Conservation (phyloP, 2,888 invertebrate species). For the Strigamia transsilvanica region DNA sequence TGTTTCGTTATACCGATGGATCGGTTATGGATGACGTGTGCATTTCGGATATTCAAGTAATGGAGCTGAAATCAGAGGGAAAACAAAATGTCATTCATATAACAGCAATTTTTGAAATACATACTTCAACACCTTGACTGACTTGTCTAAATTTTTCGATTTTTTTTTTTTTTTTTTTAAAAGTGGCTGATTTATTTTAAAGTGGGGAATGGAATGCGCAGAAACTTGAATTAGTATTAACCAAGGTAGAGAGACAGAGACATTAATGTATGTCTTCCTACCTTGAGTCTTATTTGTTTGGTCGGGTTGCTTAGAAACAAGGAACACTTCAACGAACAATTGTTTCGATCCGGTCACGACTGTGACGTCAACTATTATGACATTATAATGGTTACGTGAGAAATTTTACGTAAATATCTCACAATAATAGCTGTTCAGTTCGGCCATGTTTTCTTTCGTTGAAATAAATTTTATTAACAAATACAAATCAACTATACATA, state of each 20-base stretch:
- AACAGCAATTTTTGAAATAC: not conserved
- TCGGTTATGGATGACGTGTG: not conserved
- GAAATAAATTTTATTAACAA: too few species aligned
- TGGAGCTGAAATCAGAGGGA: not conserved
- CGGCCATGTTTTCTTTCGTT: too few species aligned
- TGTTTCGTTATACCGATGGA: constrained; percentile 3
- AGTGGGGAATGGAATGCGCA: not conserved
- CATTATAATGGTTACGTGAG: too few species aligned
- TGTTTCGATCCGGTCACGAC: too few species aligned
- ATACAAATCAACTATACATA: too few species aligned
- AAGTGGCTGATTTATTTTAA: constrained; percentile 17
- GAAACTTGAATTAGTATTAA: not conserved
- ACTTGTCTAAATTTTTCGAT: not conserved
- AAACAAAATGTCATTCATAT: not conserved
- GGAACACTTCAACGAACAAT: too few species aligned
- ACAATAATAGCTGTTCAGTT: too few species aligned
- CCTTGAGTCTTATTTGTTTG: not conserved
- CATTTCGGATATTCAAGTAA: not conserved
- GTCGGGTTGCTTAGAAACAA: not conserved
- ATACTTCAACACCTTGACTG: not conserved
- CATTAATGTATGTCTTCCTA: too few species aligned
- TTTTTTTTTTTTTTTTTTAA: too few species aligned
- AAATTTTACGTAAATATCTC: too few species aligned
- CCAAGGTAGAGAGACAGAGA: too few species aligned
- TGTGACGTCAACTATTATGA: too few species aligned